Evolutionary conservation across 2,113 vertebrate genomes (phyloP).

Genomic region (Arizona elegans): DNA sequence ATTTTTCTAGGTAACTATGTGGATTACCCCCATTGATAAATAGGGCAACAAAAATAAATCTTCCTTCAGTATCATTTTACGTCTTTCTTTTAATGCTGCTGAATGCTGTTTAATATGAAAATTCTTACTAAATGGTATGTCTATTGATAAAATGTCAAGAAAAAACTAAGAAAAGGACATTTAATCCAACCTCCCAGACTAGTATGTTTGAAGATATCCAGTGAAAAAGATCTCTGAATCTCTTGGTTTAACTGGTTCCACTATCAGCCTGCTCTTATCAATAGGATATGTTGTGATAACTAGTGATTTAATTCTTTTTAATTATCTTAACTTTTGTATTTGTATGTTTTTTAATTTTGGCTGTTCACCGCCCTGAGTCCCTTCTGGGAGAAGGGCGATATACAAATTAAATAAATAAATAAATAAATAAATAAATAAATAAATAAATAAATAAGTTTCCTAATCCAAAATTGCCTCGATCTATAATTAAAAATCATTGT

Average conservation of each 20-base stretch:
- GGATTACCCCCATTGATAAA: neutral
- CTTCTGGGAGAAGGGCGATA: too few species aligned
- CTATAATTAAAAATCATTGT: neutral
- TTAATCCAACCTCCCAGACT: neutral
- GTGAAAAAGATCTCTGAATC: neutral
- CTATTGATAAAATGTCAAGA: neutral
- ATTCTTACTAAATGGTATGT: neutral
- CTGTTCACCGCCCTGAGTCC: too few species aligned
- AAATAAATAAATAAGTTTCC: neutral
- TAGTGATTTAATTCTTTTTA: too few species aligned
- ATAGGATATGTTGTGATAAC: neutral
- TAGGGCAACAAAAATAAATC: neutral
- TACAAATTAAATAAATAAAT: too few species aligned
- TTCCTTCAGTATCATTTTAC: neutral
- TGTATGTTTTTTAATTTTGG: too few species aligned
- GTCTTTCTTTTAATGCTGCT: neutral
- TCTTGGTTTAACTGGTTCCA: neutral
- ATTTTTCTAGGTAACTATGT: neutral
- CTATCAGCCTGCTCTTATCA: neutral
- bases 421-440: too few species aligned
- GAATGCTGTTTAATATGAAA: neutral
- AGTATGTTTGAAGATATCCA: neutral
- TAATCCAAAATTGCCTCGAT: neutral
- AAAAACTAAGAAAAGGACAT: neutral
- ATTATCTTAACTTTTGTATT: neutral